Evolutionary conservation across 2,113 vertebrate genomes (phyloP).

Genomic region (Bos javanicus): DNA sequence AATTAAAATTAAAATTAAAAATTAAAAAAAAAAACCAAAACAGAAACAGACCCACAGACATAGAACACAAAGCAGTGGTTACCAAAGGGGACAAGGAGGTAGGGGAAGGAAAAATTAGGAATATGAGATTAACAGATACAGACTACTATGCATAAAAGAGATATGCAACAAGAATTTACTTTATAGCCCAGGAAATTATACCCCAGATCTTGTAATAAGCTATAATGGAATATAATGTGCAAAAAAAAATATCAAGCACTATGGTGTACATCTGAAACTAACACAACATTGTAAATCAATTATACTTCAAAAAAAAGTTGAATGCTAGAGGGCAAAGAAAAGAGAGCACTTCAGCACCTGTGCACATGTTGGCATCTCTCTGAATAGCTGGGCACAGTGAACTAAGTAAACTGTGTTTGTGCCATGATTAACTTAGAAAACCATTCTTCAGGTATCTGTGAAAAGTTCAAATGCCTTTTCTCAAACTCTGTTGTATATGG

Average conservation of each 20-base stretch:
- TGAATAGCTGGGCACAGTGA: neutral
- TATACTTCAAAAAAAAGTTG: neutral
- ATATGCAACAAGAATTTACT: neutral
- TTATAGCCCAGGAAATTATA: neutral
- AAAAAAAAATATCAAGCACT: neutral
- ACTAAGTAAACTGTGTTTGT: neutral
- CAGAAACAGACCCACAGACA: neutral
- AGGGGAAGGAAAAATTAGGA: neutral
- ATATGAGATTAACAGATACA: neutral
- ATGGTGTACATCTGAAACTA: neutral
- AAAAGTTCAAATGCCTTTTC: constrained; percentile 11
- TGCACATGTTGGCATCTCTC: neutral
- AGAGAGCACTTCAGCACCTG: constrained; percentile 49
- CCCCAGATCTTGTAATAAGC: neutral
- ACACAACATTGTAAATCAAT: neutral
- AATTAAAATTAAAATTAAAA: no score
- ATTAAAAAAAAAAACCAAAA: neutral
- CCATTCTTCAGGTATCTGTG: neutral
- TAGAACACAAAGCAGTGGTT: neutral
- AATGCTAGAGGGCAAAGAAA: constrained; percentile 64
- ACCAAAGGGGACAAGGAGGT: neutral
- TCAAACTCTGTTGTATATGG: neutral
- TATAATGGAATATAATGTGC: neutral
- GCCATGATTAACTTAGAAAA: neutral
- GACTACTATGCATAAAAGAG: neutral